These are phyloP conservation scores for Corythornis vintsioides DNA, from an alignment of 2,113 vertebrate species.

Conservation along the genomic window DNA sequence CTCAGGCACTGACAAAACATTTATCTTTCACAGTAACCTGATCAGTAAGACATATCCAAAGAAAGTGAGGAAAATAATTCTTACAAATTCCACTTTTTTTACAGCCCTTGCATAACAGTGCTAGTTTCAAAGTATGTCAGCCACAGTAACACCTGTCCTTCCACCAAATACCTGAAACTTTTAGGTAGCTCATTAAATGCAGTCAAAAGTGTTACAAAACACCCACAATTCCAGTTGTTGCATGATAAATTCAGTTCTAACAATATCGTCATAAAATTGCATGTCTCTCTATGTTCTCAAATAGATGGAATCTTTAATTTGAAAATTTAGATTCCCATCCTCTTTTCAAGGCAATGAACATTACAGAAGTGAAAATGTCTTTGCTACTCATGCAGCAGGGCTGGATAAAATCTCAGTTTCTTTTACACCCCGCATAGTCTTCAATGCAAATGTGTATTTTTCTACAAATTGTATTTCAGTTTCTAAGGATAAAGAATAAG, in stretches of 20 bases:
- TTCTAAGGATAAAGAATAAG: not conserved
- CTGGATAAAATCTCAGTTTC: not conserved
- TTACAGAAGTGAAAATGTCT: not conserved
- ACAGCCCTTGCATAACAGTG: not conserved
- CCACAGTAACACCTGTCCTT: not conserved
- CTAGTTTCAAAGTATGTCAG: not conserved
- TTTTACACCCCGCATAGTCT: not conserved
- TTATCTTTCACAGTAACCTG: not conserved
- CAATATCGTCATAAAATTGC: not conserved
- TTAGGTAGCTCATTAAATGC: not conserved
- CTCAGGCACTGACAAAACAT: not conserved
- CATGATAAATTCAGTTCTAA: not conserved
- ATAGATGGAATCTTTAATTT: not conserved
- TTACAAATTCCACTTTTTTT: not conserved
- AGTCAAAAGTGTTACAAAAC: not conserved
- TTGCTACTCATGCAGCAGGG: not conserved
- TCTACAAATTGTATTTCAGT: not conserved
- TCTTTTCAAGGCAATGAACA: not conserved
- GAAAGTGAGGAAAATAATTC: not conserved
- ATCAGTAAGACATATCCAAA: not conserved
- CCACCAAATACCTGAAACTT: not conserved
- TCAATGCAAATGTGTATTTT: not conserved
- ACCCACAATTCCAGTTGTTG: not conserved
- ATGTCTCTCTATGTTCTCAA: not conserved
- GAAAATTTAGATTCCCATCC: not conserved